A percentile compares a stretch with the other conserved stretches of the same genome.
These are phyloP conservation scores for Meiosimyza decipiens DNA, from an alignment of 2,888 invertebrate genomes.

Conservation along the genomic window DNA sequence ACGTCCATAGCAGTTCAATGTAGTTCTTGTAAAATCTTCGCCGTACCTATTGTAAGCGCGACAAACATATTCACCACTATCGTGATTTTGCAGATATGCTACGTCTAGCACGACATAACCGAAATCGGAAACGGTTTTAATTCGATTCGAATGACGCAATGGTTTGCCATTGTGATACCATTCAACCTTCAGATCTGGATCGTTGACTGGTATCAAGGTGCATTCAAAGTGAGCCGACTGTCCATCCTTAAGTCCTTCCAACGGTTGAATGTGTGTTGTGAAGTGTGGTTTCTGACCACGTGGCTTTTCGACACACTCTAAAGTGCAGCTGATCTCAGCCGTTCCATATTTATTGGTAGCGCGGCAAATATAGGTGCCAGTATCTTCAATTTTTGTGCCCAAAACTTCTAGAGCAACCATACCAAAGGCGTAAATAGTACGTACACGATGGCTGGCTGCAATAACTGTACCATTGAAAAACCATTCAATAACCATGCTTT, in stretches of 20 bases:
- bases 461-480: slow-evolving; percentile 92
- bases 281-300: slow-evolving; percentile 89
- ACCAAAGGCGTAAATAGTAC: slow-evolving; percentile 96
- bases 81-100: slow-evolving; percentile 92
- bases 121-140: slow-evolving; percentile 94
- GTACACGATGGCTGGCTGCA: slow-evolving; percentile 88
- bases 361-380: slow-evolving; percentile 87
- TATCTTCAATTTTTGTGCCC: slow-evolving; percentile 92
- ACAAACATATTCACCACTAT: slow-evolving; percentile 93
- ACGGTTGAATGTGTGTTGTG: slow-evolving; percentile 86
- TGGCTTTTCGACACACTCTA: slow-evolving; percentile 85
- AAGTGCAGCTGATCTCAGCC: slow-evolving; percentile 85
- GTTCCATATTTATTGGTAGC: slow-evolving; percentile 91
- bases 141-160: slow-evolving; percentile 87
- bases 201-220: slow-evolving; percentile 91
- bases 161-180: slow-evolving; percentile 97
- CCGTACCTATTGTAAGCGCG: slow-evolving; percentile 92
- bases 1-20: slow-evolving; percentile 83
- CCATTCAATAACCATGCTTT: slow-evolving; percentile 95
- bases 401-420: slow-evolving; percentile 97
- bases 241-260: slow-evolving; percentile 89
- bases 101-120: slow-evolving; percentile 95
- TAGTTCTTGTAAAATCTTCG: slow-evolving; percentile 88
- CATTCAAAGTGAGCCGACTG: slow-evolving; percentile 96
- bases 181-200: slow-evolving; percentile 93